Base-by-base conservation (phyloP, 92 coral and sea anemone genomes). In the Palythoa heliodiscus region DNA sequence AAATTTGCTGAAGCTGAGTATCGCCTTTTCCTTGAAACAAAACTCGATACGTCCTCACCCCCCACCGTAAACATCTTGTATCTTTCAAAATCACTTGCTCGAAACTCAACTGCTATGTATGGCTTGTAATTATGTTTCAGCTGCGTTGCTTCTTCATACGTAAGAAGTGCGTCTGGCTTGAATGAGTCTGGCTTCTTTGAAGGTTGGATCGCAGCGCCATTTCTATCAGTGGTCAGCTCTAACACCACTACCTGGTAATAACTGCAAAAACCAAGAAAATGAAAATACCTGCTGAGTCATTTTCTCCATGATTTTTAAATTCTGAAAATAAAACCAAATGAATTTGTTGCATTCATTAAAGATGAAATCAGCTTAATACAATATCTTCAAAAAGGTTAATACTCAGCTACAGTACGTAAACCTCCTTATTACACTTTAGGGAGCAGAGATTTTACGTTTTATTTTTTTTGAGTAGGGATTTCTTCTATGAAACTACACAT, bases 51-150 rank as follows among this genome's bases (percentile, higher is more conserved):
- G n/a, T 72, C 70, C 3, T 87, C 91, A 37, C 83, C 87, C 15
- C 98, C 98, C 7, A 94, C 93, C 40, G 71, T 82, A 63, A 94
- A 94, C 20, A 11, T 20, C 64, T 82, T 76, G 87, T 80, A 89
- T 23, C 19, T 63, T 58, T 87, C 37, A 48, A 94, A 94, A 2
- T 88, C 89, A 11, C 70, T 15, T 16, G 91, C 98, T 5, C 20
- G 15, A 75, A 94, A 94, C 47, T 92, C 86, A n/a, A 87, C 95
- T 8, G 98, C 86, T 20, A 94, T 87, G 87, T 94, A 94, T 6
- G 98, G 98, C 20, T 88, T 90, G 16, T 75, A 84, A 5, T 29
- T 64, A 0, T 90, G 90, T 60, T 87, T 88, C 77, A 19, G 83
- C 50, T 29, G 38, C 10, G 57, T 81, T 16, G 98, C 98, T 63